Conservation (phyloP, 2,113 vertebrate species). For the Lepidothrix coronata region DNA sequence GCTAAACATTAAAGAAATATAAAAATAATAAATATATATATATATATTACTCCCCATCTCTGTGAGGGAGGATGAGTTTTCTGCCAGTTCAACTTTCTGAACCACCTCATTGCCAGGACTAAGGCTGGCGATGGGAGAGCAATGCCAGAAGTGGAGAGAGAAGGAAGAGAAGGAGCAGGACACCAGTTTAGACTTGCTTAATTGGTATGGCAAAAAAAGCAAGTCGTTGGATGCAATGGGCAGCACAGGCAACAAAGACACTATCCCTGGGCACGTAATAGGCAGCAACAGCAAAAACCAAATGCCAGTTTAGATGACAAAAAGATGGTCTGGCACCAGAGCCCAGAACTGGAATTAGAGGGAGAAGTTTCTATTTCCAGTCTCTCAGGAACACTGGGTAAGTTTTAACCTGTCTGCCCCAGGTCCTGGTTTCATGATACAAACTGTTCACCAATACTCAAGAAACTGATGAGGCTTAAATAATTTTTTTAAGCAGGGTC, state of each 20-base stretch:
- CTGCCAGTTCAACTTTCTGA: background rate
- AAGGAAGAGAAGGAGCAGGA: background rate
- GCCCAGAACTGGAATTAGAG: background rate
- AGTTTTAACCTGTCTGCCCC: conserved; percentile 36
- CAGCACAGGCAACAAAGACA: background rate
- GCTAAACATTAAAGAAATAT: background rate
- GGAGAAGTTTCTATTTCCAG: background rate
- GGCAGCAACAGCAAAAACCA: background rate
- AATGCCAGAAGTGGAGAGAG: background rate
- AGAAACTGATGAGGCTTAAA: conserved; percentile 35
- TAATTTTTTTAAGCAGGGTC: conserved; percentile 12
- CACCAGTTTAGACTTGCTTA: background rate
- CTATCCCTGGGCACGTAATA: background rate
- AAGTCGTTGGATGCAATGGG: background rate
- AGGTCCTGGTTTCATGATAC: conserved; percentile 18
- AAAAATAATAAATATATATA: background rate
- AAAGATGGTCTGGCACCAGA: background rate
- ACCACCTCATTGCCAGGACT: background rate
- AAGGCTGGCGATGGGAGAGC: background rate
- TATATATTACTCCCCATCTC: background rate
- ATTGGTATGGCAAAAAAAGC: background rate
- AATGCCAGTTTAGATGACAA: background rate
- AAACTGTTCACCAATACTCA: conserved; percentile 14
- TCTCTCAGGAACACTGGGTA: background rate
- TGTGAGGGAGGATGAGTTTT: background rate